Percentiles rank a stretch among this genome's conserved stretches.
Conservation (phyloP, 2,888 invertebrate genomes). For the Eupithecia dodoneata region DNA sequence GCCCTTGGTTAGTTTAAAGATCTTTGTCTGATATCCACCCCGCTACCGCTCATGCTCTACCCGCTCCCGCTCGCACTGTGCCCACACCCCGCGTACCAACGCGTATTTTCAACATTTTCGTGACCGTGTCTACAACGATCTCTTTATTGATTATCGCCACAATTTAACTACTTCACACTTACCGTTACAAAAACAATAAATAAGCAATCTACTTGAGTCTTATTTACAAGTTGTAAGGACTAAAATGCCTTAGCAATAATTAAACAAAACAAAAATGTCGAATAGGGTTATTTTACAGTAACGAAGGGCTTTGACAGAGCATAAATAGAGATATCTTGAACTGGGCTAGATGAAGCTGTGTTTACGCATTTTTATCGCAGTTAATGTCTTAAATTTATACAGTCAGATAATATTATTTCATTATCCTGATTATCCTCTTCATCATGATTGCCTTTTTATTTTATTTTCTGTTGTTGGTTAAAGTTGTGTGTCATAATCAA, state of each 20-base stretch:
- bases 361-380: too few relatives aligned
- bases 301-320: background rate
- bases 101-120: slow-evolving; percentile 65
- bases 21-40: background rate
- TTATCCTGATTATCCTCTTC: too few relatives aligned
- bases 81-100: slow-evolving; percentile 66
- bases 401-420: too few relatives aligned
- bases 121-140: slow-evolving; percentile 79
- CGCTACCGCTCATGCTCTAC: slow-evolving; percentile 48
- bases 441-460: too few relatives aligned
- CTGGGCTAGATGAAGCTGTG: background rate
- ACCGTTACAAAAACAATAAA: slow-evolving; percentile 60
- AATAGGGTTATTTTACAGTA: slow-evolving; percentile 8
- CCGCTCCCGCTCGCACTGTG: slow-evolving; percentile 28
- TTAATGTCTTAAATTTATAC: too few relatives aligned
- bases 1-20: background rate
- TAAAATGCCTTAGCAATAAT: slow-evolving; percentile 9
- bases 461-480: too few relatives aligned
- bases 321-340: background rate
- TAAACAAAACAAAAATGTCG: background rate
- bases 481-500: too few relatives aligned
- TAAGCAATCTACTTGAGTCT: slow-evolving; percentile 33
- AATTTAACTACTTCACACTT: slow-evolving; percentile 61
- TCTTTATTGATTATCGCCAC: slow-evolving; percentile 81
- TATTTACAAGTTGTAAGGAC: background rate